Conservation (phyloP, 2,113 vertebrate species). For the Pluvialis apricaria region DNA sequence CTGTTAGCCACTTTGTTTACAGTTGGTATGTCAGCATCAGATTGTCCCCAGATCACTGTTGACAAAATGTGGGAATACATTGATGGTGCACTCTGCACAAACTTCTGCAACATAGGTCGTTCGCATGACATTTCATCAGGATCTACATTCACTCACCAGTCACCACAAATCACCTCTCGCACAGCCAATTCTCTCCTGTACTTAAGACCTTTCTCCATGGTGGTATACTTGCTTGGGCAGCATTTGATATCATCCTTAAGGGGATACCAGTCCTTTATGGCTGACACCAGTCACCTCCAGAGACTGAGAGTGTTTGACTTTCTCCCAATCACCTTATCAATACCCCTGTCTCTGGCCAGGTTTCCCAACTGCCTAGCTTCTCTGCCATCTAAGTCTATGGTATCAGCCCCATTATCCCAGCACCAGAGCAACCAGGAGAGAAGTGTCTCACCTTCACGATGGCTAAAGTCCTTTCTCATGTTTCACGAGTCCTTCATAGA, state of each 20-base stretch:
- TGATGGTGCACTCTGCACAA: not conserved
- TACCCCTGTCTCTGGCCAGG: not conserved
- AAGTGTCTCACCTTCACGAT: not conserved
- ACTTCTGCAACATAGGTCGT: not conserved
- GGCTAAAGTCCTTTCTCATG: not conserved
- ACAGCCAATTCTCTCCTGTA: not conserved
- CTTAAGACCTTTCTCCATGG: not conserved
- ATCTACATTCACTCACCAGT: not conserved
- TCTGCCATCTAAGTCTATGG: not conserved
- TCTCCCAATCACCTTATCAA: not conserved
- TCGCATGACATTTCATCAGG: not conserved
- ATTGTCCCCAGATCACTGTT: not conserved
- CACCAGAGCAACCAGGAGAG: not conserved
- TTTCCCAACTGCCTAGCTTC: not conserved
- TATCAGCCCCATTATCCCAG: not conserved
- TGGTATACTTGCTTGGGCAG: not conserved
- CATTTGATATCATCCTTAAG: not conserved
- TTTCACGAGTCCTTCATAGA: not conserved
- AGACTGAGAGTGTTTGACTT: not conserved
- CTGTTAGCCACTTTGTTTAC: not conserved
- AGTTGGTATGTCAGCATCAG: not conserved
- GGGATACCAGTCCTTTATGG: not conserved
- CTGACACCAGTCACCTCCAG: not conserved
- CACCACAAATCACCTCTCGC: not conserved
- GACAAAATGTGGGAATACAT: not conserved